Percentiles rank a stretch among this genome's conserved stretches.
Conservation (phyloP, 2,797 vertebrate genomes). For the Alectoris magna region DNA sequence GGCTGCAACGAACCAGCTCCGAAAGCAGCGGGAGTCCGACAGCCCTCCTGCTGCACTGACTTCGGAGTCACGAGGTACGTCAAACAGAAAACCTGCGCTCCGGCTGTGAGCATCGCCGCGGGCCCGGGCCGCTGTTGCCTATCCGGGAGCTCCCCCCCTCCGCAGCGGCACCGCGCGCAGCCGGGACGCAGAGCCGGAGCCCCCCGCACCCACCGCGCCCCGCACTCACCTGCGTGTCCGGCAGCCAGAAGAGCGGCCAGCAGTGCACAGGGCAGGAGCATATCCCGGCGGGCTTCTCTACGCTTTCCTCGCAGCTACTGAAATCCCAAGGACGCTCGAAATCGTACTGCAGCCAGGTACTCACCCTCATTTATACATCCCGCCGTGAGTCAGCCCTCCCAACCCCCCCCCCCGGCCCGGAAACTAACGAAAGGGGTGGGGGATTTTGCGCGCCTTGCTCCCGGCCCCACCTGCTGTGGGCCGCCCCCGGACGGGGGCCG, state of each 20-base stretch:
- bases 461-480: too few relatives aligned
- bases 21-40: background rate
- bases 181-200: too few relatives aligned
- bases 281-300: background rate
- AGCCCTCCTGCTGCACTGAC: background rate
- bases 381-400: background rate
- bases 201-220: too few relatives aligned
- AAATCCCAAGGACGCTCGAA: background rate
- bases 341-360: background rate
- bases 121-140: background rate
- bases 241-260: conserved; percentile 44
- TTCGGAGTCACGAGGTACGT: background rate
- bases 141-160: too few relatives aligned
- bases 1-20: accelerated
- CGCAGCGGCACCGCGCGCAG: too few relatives aligned
- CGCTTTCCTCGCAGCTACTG: background rate
- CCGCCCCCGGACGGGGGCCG: too few relatives aligned
- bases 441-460: too few relatives aligned
- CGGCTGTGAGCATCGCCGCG: background rate
- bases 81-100: too few relatives aligned
- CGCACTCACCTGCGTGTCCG: conserved; percentile 57
- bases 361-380: background rate
- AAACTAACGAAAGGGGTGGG: too few relatives aligned
- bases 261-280: conserved; percentile 22
- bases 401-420: too few relatives aligned